phyloP scores from a whole-genome alignment of 2,113 vertebrate genomes.

The Hypomesus transpacificus region DNA sequence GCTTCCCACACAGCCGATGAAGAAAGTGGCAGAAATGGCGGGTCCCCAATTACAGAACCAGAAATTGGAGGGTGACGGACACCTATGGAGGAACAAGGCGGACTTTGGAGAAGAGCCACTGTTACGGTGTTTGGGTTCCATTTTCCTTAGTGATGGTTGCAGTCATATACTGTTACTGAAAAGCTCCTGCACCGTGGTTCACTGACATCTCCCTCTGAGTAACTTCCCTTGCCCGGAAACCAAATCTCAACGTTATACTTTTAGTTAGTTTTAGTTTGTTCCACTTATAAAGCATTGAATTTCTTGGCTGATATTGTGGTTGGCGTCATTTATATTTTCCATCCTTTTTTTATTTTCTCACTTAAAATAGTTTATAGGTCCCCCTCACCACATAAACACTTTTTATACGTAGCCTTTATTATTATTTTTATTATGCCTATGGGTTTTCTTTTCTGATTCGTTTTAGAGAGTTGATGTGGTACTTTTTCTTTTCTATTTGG shows the following conservation, averaged over 20 bases:
- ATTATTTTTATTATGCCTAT: no score
- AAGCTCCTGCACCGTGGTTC: background rate
- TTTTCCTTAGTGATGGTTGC: background rate
- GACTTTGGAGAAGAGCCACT: background rate
- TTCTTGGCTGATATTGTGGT: no score
- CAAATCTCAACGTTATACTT: no score
- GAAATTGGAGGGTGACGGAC: background rate
- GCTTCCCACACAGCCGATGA: background rate
- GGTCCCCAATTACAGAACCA: background rate
- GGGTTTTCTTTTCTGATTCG: no score
- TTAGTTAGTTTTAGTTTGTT: no score
- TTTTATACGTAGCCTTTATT: no score
- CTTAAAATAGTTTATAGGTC: no score
- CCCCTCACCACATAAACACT: no score
- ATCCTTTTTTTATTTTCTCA: no score
- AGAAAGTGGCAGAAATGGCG: background rate
- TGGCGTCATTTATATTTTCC: no score
- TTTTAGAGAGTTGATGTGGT: background rate
- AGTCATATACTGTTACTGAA: background rate
- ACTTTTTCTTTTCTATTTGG: background rate
- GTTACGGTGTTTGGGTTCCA: conserved; percentile 1
- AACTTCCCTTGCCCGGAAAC: no score
- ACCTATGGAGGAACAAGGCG: background rate
- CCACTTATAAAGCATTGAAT: no score
- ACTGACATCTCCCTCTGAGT: background rate